Evolutionary conservation across 2,888 invertebrate species (phyloP).

Genomic region (Pseudanteris insignis): DNA sequence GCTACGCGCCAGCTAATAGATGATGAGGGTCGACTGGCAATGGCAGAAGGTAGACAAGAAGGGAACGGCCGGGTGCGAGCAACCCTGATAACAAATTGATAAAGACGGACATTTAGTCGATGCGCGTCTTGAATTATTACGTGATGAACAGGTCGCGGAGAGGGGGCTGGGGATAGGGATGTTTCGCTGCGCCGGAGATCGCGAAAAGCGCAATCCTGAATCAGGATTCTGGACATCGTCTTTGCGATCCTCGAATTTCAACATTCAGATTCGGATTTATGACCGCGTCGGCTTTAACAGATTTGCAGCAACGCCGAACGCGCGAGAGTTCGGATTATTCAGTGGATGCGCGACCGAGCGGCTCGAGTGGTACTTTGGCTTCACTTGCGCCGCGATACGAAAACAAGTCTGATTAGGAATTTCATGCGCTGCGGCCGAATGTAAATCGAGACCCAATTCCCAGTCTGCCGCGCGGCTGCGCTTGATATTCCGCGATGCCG

Average conservation of each 20-base stretch:
- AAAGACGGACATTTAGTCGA: conserved; percentile 44
- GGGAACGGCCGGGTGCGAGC: conserved; percentile 18
- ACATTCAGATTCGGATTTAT: conserved; percentile 41
- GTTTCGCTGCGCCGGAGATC: no score
- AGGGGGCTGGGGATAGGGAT: no score
- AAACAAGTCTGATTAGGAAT: conserved; percentile 39
- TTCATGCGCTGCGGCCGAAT: conserved; percentile 31
- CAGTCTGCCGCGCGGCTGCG: conserved; percentile 11
- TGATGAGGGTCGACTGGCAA: not conserved
- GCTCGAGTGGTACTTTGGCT: conserved; percentile 20
- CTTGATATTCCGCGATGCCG: conserved; percentile 17
- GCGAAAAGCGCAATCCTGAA: conserved; percentile 27
- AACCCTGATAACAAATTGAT: conserved; percentile 38
- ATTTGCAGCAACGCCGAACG: conserved; percentile 35
- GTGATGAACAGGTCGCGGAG: conserved; percentile 26
- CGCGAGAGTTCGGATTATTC: conserved; percentile 35
- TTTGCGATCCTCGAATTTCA: conserved; percentile 42
- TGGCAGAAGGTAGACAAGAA: conserved; percentile 1
- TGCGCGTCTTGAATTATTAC: conserved; percentile 43
- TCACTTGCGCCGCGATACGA: conserved; percentile 29
- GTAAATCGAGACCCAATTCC: conserved; percentile 37
- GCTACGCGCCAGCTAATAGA: not conserved
- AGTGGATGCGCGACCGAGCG: conserved; percentile 27
- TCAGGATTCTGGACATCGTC: conserved; percentile 33
- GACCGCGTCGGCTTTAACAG: conserved; percentile 37